Conservation (phyloP, 2,797 vertebrate genomes). For the Psittacula echo region DNA sequence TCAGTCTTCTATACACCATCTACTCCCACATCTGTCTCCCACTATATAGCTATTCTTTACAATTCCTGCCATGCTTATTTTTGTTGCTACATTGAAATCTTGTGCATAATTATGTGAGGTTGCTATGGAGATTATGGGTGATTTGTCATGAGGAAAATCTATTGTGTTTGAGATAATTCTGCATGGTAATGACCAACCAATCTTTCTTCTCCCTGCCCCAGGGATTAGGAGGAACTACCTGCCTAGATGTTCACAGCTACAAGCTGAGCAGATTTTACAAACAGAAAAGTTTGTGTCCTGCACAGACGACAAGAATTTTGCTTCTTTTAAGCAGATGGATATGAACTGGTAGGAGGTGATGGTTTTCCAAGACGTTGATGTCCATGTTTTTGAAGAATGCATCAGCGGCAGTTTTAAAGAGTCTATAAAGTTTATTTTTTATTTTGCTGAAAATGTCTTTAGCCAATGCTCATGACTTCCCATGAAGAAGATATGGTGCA, state of each 20-base stretch:
- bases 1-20: slow-evolving; percentile 54
- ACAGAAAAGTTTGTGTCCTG: neutral
- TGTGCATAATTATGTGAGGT: slow-evolving; percentile 74
- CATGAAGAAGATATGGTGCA: neutral
- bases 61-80: slow-evolving; percentile 63
- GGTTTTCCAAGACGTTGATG: neutral
- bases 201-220: neutral
- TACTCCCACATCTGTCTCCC: slow-evolving; percentile 71
- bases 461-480: neutral
- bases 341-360: neutral
- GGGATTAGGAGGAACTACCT: slow-evolving; percentile 50
- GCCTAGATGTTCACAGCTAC: slow-evolving; percentile 14
- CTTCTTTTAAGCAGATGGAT: neutral
- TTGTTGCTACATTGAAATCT: slow-evolving; percentile 64
- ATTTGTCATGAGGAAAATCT: slow-evolving; percentile 78
- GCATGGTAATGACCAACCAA: slow-evolving; percentile 56
- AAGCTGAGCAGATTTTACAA: slow-evolving; percentile 38
- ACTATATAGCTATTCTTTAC: slow-evolving; percentile 32
- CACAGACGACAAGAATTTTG: neutral
- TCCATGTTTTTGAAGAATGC: neutral
- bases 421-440: neutral
- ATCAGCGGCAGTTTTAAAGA: neutral
- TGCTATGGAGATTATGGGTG: slow-evolving; percentile 76
- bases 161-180: slow-evolving; percentile 73
- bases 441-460: neutral